Evolutionary conservation across 2,113 vertebrate genomes (phyloP).

Genomic region (Acanthochromis polyacanthus): DNA sequence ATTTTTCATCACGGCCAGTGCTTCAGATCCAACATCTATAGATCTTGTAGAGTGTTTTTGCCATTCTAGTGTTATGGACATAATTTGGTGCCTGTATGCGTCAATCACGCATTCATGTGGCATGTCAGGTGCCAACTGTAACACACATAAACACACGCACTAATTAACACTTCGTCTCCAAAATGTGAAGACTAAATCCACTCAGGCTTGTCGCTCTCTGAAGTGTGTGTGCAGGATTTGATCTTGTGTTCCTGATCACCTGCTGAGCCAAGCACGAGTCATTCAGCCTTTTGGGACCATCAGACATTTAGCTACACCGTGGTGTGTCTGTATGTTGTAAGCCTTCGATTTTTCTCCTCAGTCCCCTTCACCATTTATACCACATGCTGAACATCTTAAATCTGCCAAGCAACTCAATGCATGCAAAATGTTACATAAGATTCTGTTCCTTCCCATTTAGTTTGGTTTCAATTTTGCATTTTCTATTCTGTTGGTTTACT

Average conservation of each 20-base stretch:
- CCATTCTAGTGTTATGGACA: neutral
- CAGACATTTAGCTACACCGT: neutral
- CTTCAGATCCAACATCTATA: neutral
- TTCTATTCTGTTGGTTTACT: neutral
- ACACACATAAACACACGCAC: neutral
- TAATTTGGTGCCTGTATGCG: conserved; percentile 1
- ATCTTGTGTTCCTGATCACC: conserved; percentile 47
- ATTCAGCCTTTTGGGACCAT: conserved; percentile 34
- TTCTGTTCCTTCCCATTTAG: neutral
- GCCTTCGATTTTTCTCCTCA: neutral
- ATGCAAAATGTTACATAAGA: neutral
- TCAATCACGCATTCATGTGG: neutral
- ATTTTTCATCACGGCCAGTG: neutral
- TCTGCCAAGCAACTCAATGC: neutral
- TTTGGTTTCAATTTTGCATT: neutral
- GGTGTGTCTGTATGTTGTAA: conserved; percentile 16
- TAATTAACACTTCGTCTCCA: conserved; percentile 10
- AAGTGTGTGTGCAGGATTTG: conserved; percentile 28
- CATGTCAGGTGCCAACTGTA: conserved; percentile 10
- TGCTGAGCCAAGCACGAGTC: conserved; percentile 45
- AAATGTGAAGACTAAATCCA: conserved; percentile 37
- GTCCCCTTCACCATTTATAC: conserved; percentile 1
- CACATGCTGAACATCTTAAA: conserved; percentile 1
- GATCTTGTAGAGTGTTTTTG: neutral
- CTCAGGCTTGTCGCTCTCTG: conserved; percentile 21